Conservation (phyloP, 2,113 vertebrate species). For the Merops nubicus region DNA sequence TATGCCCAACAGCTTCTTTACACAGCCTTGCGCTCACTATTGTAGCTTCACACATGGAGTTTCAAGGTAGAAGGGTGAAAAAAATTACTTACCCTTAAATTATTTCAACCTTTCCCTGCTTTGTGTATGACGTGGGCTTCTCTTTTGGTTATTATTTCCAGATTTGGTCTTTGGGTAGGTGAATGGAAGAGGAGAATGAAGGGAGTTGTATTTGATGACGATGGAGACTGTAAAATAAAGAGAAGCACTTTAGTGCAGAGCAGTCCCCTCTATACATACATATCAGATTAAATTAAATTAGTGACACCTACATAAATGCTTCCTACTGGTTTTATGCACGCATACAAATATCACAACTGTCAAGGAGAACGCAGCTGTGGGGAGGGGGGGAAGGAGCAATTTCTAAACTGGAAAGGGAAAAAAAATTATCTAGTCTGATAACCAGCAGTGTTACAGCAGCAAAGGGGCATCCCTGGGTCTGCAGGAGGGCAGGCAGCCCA, state of each 20-base stretch:
- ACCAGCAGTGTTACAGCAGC: background rate
- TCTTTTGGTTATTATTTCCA: constrained; percentile 61
- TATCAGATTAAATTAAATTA: constrained; percentile 65
- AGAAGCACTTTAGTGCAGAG: constrained; percentile 29
- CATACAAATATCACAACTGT: constrained; percentile 54
- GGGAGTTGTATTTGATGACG: constrained; percentile 51
- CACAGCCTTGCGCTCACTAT: background rate
- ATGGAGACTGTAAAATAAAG: constrained; percentile 66
- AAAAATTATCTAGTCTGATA: background rate
- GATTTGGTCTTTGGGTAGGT: constrained; percentile 65
- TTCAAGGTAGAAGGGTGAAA: background rate
- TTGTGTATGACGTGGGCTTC: constrained; percentile 34
- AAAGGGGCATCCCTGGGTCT: background rate
- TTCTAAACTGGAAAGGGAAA: background rate
- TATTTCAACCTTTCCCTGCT: constrained; percentile 63
- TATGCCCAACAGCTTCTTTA: background rate
- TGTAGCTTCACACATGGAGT: background rate
- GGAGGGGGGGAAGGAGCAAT: background rate
- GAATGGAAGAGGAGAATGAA: constrained; percentile 60
- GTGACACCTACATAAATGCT: constrained; percentile 62
- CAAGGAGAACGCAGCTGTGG: constrained; percentile 19
- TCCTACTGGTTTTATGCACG: constrained; percentile 48
- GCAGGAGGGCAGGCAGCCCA: no score
- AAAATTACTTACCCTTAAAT: constrained; percentile 58
- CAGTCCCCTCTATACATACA: background rate